A percentile compares a stretch with the other conserved stretches of the same genome.
Evolutionary conservation across 2,113 vertebrate species (phyloP).

Genomic region (Myotis brandtii): DNA sequence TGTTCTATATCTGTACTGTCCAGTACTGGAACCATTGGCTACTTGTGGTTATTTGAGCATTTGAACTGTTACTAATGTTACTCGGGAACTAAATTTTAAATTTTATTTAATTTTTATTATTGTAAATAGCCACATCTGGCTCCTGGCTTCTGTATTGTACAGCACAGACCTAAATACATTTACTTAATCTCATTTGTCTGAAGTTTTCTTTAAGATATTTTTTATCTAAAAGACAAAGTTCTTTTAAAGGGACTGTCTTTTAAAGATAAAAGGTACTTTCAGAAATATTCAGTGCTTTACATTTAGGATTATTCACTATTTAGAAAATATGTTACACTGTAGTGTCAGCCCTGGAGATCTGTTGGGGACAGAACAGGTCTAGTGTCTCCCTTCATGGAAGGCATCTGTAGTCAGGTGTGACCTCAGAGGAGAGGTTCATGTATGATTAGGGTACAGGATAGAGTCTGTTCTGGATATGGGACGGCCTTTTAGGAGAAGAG

Average conservation of each 20-base stretch:
- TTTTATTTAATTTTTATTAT: conserved; percentile 14
- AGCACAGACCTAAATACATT: neutral
- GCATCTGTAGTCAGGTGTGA: neutral
- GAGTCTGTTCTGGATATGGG: neutral
- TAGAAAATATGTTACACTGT: neutral
- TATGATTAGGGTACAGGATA: neutral
- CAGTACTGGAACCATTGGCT: neutral
- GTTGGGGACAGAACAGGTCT: neutral
- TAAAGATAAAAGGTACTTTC: neutral
- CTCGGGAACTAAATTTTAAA: neutral
- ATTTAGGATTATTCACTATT: neutral
- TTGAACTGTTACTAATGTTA: conserved; percentile 3
- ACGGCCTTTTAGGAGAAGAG: neutral
- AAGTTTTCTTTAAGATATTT: neutral
- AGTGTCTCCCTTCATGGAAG: neutral
- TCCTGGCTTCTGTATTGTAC: neutral
- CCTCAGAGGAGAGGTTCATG: neutral
- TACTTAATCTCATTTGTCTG: neutral
- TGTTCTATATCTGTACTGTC: neutral
- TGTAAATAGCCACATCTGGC: neutral
- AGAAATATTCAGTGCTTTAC: neutral
- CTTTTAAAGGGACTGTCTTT: neutral
- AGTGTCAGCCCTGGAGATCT: neutral
- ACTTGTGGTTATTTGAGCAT: neutral
- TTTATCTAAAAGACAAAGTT: neutral